Evolutionary conservation across 2,888 invertebrate genomes (phyloP).

Genomic region (Caenorhabditis sp.): DNA sequence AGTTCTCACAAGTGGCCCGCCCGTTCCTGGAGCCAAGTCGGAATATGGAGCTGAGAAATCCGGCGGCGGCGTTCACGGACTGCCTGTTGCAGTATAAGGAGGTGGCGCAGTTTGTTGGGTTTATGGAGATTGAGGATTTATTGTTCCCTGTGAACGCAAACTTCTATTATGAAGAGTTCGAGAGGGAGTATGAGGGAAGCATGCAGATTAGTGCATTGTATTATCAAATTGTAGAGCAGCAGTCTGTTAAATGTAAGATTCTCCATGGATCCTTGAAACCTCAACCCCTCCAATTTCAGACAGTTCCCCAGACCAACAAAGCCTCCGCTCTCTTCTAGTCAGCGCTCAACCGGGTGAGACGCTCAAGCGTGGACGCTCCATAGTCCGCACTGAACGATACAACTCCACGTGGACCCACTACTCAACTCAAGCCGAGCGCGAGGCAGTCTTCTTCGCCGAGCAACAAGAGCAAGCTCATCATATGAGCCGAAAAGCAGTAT

Average conservation of each 20-base stretch:
- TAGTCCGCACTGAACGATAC: slow-evolving; percentile 51
- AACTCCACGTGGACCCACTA: slow-evolving; percentile 62
- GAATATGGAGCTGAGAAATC: slow-evolving; percentile 42
- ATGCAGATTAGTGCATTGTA: slow-evolving; percentile 51
- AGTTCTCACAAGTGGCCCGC: slow-evolving; percentile 49
- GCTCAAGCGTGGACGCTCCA: slow-evolving; percentile 27
- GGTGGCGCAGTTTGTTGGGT: slow-evolving; percentile 52
- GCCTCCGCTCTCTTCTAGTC: slow-evolving; percentile 11
- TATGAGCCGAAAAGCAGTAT: slow-evolving; percentile 16
- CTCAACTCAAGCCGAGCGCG: slow-evolving; percentile 36
- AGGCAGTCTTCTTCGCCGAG: slow-evolving; percentile 26
- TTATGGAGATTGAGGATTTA: slow-evolving; percentile 56
- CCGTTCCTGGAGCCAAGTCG: slow-evolving; percentile 45
- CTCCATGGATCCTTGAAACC: neutral
- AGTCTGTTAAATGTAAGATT: slow-evolving; percentile 42
- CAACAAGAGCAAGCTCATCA: slow-evolving; percentile 42
- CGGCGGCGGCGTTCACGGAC: slow-evolving; percentile 53
- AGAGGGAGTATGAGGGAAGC: slow-evolving; percentile 46
- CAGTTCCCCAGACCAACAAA: slow-evolving; percentile 33
- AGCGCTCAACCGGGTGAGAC: slow-evolving; percentile 13
- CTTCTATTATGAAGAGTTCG: slow-evolving; percentile 60
- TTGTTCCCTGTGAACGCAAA: slow-evolving; percentile 50
- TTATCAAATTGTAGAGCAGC: slow-evolving; percentile 52
- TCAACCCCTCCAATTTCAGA: slow-evolving; percentile 40
- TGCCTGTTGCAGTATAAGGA: slow-evolving; percentile 58